These are phyloP conservation scores for Plectropomus leopardus DNA, from an alignment of 2,113 vertebrate genomes.

Conservation along the genomic window DNA sequence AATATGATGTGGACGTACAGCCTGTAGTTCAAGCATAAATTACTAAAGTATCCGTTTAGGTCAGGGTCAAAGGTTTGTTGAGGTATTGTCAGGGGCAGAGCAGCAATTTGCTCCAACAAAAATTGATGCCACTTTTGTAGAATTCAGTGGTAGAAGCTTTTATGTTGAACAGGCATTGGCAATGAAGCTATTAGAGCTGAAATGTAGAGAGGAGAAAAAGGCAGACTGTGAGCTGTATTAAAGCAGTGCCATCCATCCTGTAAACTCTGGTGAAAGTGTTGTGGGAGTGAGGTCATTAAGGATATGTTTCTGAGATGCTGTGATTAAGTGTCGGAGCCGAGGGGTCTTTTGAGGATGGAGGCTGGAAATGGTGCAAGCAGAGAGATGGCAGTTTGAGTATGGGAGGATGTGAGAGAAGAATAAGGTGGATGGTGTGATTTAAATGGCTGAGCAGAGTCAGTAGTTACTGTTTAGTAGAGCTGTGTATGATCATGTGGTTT, in stretches of 20 bases:
- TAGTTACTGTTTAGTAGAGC: not conserved
- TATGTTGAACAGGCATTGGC: not conserved
- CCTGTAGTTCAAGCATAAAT: too few species aligned
- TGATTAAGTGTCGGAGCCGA: constrained; percentile 8
- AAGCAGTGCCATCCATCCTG: not conserved
- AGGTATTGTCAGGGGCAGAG: not conserved
- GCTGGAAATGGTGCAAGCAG: not conserved
- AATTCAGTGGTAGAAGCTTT: not conserved
- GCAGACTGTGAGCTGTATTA: not conserved
- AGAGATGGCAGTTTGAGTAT: not conserved
- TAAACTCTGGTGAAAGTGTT: not conserved
- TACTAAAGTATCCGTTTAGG: too few species aligned
- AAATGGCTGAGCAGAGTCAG: not conserved
- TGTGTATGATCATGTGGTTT: not conserved
- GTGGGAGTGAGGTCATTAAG: constrained; percentile 16
- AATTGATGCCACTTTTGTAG: not conserved
- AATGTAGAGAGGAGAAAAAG: not conserved
- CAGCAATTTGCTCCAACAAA: not conserved
- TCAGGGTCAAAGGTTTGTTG: not conserved
- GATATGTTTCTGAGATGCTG: not conserved
- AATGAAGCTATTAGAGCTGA: not conserved
- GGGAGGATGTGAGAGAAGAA: not conserved
- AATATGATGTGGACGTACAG: too few species aligned
- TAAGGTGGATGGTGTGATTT: not conserved
- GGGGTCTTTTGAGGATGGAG: not conserved